Conservation (phyloP, 1,140 invertebrate species). For the Ctenoplectra terminalis region DNA sequence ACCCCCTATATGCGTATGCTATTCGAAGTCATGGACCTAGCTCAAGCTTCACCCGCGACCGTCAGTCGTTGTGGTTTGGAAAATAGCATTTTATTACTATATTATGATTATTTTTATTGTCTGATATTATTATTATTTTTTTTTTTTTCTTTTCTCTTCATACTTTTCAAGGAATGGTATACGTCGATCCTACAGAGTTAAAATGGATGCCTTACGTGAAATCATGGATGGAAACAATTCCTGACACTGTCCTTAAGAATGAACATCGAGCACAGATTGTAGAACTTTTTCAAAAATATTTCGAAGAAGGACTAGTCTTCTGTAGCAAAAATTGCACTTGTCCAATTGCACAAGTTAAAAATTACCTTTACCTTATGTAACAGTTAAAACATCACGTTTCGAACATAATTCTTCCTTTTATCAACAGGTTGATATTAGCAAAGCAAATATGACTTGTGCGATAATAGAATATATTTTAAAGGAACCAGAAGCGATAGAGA, state of each 20-base stretch:
- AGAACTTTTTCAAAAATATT: constrained; percentile 85
- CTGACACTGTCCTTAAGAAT: constrained; percentile 83
- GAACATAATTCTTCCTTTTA: neutral
- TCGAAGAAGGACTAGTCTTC: constrained; percentile 87
- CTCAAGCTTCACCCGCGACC: constrained; percentile 94
- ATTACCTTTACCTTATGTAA: neutral
- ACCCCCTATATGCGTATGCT: constrained; percentile 92
- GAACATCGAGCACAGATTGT: constrained; percentile 84
- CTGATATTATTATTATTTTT: neutral
- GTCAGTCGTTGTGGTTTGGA: constrained; percentile 86
- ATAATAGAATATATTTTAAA: constrained; percentile 88
- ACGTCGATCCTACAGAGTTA: constrained; percentile 91
- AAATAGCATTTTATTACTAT: neutral
- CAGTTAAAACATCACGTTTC: neutral
- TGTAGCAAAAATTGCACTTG: constrained; percentile 86
- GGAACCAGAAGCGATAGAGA: constrained; percentile 80
- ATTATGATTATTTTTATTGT: neutral
- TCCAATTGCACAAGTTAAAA: constrained; percentile 85
- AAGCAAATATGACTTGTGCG: constrained; percentile 89
- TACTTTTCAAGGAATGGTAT: constrained; percentile 90
- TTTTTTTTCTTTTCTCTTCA: neutral
- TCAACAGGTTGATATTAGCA: constrained; percentile 90
- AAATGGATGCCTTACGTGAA: constrained; percentile 92
- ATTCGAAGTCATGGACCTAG: constrained; percentile 94
- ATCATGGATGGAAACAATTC: constrained; percentile 88